A percentile compares a stretch with the other conserved stretches of the same genome.
phyloP scores from a whole-genome alignment of 2,113 vertebrate species.

The Melozone crissalis region DNA sequence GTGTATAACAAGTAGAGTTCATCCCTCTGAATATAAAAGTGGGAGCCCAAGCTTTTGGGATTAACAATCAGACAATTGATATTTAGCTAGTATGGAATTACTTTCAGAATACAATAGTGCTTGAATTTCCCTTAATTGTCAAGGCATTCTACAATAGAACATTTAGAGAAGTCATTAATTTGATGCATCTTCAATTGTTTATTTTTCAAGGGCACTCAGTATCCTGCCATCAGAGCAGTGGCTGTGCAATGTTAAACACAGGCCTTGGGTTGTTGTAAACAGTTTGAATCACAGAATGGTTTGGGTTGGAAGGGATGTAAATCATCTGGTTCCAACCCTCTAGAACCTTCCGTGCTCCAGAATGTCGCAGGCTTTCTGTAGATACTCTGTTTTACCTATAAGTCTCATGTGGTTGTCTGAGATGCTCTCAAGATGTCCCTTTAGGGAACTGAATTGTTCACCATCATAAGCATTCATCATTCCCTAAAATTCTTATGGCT shows the following conservation, averaged over 20 bases:
- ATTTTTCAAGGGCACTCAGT: background rate
- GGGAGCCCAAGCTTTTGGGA: background rate
- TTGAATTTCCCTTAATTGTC: background rate
- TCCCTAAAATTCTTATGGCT: background rate
- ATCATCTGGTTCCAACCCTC: background rate
- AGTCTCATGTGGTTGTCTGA: background rate
- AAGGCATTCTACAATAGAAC: background rate
- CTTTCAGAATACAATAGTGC: background rate
- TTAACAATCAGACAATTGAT: background rate
- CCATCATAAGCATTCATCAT: background rate
- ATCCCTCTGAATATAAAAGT: background rate
- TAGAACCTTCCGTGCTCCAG: background rate
- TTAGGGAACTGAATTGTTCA: background rate
- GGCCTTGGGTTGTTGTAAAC: background rate
- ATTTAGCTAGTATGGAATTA: background rate
- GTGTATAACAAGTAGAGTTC: background rate
- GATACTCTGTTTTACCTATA: background rate
- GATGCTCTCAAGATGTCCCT: background rate
- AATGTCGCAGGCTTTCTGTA: background rate
- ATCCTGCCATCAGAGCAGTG: background rate
- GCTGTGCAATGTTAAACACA: background rate
- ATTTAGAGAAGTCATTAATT: background rate
- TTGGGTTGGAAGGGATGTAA: background rate
- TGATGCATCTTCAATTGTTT: background rate
- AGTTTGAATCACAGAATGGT: background rate